phyloP scores from a whole-genome alignment of 2,113 vertebrate genomes.

The Peromyscus polionotus region DNA sequence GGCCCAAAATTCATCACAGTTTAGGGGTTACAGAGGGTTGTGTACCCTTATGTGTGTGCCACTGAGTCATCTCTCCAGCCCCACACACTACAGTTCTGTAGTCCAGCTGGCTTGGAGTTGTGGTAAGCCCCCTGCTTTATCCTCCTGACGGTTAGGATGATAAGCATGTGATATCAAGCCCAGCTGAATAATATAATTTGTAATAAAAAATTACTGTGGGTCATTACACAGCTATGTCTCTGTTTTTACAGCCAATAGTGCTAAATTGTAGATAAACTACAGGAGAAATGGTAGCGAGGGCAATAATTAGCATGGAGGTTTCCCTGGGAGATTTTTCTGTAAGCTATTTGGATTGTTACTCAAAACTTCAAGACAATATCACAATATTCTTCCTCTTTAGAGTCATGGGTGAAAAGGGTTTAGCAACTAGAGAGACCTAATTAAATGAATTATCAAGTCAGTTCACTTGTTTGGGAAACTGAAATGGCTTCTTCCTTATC shows the following conservation, averaged over 20 bases:
- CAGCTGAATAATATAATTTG: neutral
- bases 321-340: slow-evolving; percentile 22
- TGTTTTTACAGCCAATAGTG: neutral
- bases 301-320: neutral
- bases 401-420: neutral
- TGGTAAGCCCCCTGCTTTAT: neutral
- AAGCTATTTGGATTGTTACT: slow-evolving; percentile 22
- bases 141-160: too few relatives aligned
- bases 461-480: slow-evolving; percentile 40
- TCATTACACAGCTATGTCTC: neutral
- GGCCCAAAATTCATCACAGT: neutral
- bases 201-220: neutral
- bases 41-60: neutral
- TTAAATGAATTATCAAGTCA: slow-evolving; percentile 49
- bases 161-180: too few relatives aligned
- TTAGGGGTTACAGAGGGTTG: neutral
- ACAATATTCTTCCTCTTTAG: slow-evolving; percentile 25
- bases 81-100: neutral
- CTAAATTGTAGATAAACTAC: slow-evolving; percentile 20
- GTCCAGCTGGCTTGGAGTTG: neutral
- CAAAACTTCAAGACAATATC: slow-evolving; percentile 18
- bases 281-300: neutral
- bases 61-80: neutral
- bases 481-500: neutral
- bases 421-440: slow-evolving; percentile 25